Evolutionary conservation across 2,888 invertebrate species (phyloP).

Genomic region (Perithous albicinctus): DNA sequence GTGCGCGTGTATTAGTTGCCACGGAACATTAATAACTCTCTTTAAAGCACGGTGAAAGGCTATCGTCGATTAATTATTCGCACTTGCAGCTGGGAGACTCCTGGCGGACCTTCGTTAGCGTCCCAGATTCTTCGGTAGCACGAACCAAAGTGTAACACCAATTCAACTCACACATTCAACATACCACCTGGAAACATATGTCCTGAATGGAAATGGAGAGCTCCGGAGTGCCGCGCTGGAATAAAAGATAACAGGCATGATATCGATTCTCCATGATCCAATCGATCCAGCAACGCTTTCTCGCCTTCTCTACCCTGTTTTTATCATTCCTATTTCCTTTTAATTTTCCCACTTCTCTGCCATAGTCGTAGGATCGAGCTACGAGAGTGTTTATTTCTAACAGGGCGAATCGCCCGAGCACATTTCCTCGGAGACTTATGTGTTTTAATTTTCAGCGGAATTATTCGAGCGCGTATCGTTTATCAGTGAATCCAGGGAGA

Average conservation of each 20-base stretch:
- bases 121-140: constrained; percentile 60
- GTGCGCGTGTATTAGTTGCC: constrained; percentile 82
- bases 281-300: constrained; percentile 38
- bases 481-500: constrained; percentile 60
- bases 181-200: neutral
- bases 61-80: constrained; percentile 82
- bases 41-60: constrained; percentile 75
- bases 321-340: constrained; percentile 7
- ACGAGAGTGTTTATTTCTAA: constrained; percentile 27
- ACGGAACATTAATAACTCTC: constrained; percentile 82
- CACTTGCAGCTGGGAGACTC: constrained; percentile 68
- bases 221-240: neutral
- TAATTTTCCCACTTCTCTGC: neutral
- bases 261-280: constrained; percentile 19
- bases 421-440: constrained; percentile 54
- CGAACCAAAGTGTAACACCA: constrained; percentile 2
- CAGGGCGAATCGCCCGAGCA: constrained; percentile 9
- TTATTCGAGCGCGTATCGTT: constrained; percentile 67
- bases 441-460: constrained; percentile 65
- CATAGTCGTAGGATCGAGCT: constrained; percentile 12
- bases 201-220: constrained; percentile 26
- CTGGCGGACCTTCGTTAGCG: constrained; percentile 66
- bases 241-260: constrained; percentile 16
- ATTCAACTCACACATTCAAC: neutral
- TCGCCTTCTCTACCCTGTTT: neutral